Base-by-base conservation (phyloP, 1,140 invertebrate genomes). In the Bactericera cockerelli region DNA sequence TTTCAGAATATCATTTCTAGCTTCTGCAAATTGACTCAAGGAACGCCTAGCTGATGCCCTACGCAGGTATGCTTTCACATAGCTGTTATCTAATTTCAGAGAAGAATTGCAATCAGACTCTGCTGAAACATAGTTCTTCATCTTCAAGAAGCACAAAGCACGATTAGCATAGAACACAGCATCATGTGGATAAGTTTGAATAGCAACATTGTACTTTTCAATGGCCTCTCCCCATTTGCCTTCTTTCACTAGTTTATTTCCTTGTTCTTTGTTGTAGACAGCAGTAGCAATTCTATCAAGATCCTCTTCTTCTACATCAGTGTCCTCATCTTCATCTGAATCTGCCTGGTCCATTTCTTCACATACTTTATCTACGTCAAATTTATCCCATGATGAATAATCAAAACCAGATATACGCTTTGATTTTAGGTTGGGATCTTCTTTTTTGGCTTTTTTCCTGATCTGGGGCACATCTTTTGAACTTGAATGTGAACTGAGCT, bases 131-230 rank as follows among this genome's bases (percentile, higher is more conserved):
- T 77, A 93, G 88, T 84, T 81, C 63, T 89, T 78, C 65, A 83
- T 78, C 70, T 93, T 93, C 11, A 95, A 73, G 64, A 86, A 81
- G 63, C 91, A 93, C 60, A 94, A 76, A 8, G 88, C 91, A 66
- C 93, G 75, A 73, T 96, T 96, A 8, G 88, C 87, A 68, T 81
- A 89, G 66, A 87, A 86, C 6, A 89, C 76, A 6, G 89, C 79
- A 73, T 94, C 90, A 60, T 81, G 76, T 8, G 83, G 77, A 68
- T 88, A 85, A 36, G 81, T 70, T 60, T 81, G 75, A 49, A 93
- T 85, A 11, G 89, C 91, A 66, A 80, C 72, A 24, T 79, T 84
- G 67, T 95, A 96, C 63, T 81, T 82, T 10, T 80, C 70, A 63
- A 93, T 83, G 0, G 91, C 92, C 63, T 83, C 78, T 26, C 80